Evolutionary conservation across 2,113 vertebrate species (phyloP).

Genomic region (Cyphomyrus plagiostoma): DNA sequence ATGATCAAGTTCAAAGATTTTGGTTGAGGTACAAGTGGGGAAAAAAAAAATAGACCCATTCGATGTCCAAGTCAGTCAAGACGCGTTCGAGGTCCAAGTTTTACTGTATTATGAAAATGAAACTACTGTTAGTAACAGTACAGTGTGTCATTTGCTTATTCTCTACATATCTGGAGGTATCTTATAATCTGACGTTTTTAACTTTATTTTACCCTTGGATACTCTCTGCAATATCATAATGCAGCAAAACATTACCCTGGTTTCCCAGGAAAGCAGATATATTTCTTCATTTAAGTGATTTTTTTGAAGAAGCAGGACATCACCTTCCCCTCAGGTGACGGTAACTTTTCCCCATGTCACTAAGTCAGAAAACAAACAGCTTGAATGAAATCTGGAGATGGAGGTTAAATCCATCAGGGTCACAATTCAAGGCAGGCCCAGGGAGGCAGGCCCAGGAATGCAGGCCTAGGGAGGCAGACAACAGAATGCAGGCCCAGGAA

Average conservation of each 20-base stretch:
- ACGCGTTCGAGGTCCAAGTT: too few species aligned
- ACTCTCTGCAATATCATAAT: conserved; percentile 1
- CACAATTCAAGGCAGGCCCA: background rate
- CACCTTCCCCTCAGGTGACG: background rate
- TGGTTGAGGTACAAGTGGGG: too few species aligned
- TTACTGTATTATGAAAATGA: too few species aligned
- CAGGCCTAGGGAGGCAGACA: background rate
- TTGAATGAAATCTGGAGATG: background rate
- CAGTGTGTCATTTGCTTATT: too few species aligned
- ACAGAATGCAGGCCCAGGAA: too few species aligned
- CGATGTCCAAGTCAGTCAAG: too few species aligned
- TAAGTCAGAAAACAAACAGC: background rate
- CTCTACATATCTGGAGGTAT: too few species aligned
- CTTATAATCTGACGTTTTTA: background rate
- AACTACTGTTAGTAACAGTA: too few species aligned
- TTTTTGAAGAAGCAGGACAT: background rate
- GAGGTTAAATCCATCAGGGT: background rate
- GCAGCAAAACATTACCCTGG: background rate
- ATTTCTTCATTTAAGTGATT: background rate
- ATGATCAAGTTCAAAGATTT: too few species aligned
- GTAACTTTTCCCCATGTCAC: background rate
- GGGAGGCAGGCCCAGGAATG: too few species aligned
- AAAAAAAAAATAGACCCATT: too few species aligned
- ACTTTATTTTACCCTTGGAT: conserved; percentile 5
- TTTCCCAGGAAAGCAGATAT: background rate